phyloP scores from a whole-genome alignment of 1,140 invertebrate genomes.

The Dendroctonus valens region DNA sequence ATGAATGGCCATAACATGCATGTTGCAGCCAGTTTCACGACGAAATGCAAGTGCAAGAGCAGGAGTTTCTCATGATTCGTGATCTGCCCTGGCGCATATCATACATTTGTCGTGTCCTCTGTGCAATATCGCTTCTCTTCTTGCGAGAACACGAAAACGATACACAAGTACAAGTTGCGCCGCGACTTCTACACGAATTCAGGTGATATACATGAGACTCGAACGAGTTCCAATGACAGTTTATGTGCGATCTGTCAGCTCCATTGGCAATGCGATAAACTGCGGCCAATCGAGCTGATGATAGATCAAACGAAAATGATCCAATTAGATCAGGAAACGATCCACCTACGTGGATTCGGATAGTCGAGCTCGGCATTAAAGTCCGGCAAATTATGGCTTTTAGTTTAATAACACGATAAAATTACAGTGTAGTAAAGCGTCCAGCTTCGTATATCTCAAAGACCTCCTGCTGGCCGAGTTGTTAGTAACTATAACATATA shows the following conservation, averaged over 20 bases:
- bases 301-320: conserved; percentile 8
- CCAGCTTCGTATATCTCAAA: conserved; percentile 13
- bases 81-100: conserved; percentile 28
- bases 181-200: conserved; percentile 29
- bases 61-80: conserved; percentile 30
- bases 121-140: conserved; percentile 33
- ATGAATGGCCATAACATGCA: conserved; percentile 24
- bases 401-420: conserved; percentile 28
- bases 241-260: neutral
- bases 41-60: conserved; percentile 29
- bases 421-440: conserved; percentile 27
- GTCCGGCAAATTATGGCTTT: conserved; percentile 24
- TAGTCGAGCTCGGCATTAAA: conserved; percentile 16
- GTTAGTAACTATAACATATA: conserved; percentile 13
- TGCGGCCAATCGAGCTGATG: neutral
- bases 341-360: conserved; percentile 5
- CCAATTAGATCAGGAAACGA: conserved; percentile 19
- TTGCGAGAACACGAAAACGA: conserved; percentile 32
- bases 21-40: conserved; percentile 14
- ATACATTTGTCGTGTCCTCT: conserved; percentile 34
- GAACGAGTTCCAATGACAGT: conserved; percentile 14
- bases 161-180: conserved; percentile 32
- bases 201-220: conserved; percentile 29
- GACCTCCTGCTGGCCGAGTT: conserved; percentile 16
- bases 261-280: neutral